These are phyloP conservation scores for Eubucco bourcierii DNA, from an alignment of 2,113 vertebrate species.

Conservation along the genomic window DNA sequence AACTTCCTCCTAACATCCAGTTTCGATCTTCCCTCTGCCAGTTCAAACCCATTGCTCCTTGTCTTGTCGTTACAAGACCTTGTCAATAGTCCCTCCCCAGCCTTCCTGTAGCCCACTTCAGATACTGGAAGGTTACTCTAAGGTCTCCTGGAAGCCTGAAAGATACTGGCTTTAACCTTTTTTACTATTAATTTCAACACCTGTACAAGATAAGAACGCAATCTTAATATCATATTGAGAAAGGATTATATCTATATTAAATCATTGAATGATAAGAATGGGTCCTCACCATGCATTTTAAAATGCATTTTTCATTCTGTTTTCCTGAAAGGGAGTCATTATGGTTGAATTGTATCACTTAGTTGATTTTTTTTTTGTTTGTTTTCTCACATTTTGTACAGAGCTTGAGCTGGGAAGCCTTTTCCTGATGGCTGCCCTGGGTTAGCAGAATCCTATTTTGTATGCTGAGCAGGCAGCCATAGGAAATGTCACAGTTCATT, in stretches of 20 bases:
- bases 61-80: no score
- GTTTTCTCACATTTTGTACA: not conserved
- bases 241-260: not conserved
- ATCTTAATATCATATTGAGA: not conserved
- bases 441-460: not conserved
- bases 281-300: not conserved
- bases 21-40: no score
- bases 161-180: not conserved
- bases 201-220: not conserved
- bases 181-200: not conserved
- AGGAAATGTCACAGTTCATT: slow-evolving; percentile 45
- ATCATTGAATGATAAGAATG: not conserved
- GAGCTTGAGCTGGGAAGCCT: not conserved
- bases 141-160: no score
- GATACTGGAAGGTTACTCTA: no score
- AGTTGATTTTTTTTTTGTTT: not conserved
- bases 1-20: no score
- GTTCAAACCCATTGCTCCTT: no score
- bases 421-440: not conserved
- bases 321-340: not conserved
- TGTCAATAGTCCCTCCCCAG: no score
- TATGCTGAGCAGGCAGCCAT: slow-evolving; percentile 7
- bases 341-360: not conserved
- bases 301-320: not conserved
- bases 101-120: no score